Evolutionary conservation across 2,888 invertebrate genomes (phyloP).

Genomic region (Corythucha ciliata): DNA sequence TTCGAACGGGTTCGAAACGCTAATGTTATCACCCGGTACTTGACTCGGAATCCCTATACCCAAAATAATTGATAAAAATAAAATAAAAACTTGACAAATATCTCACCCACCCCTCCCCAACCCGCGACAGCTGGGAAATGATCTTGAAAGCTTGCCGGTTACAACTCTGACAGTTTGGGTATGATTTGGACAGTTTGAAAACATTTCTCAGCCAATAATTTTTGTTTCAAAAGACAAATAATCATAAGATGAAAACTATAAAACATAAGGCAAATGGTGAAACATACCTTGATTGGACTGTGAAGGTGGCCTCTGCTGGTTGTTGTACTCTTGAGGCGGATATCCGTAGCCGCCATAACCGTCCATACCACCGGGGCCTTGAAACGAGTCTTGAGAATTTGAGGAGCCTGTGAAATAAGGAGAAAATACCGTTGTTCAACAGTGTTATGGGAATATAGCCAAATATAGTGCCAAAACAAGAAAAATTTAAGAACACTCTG

Average conservation of each 20-base stretch:
- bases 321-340: conserved; percentile 53
- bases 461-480: too few relatives aligned
- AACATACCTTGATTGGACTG: conserved; percentile 43
- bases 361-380: conserved; percentile 70
- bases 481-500: too few relatives aligned
- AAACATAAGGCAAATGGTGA: too few relatives aligned
- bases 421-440: too few relatives aligned
- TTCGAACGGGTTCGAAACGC: conserved; percentile 79
- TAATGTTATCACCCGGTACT: conserved; percentile 62
- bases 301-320: conserved; percentile 62
- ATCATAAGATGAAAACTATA: conserved; percentile 17
- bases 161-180: too few relatives aligned
- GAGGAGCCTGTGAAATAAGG: conserved; percentile 56
- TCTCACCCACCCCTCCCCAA: too few relatives aligned
- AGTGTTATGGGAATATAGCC: too few relatives aligned
- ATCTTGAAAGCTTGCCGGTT: conserved; percentile 20
- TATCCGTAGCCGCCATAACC: conserved; percentile 55
- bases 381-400: conserved; percentile 85
- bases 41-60: conserved; percentile 36
- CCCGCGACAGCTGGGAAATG: too few relatives aligned
- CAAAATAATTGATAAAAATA: conserved; percentile 25
- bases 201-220: conserved; percentile 15
- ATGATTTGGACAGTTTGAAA: too few relatives aligned
- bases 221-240: conserved; percentile 21
- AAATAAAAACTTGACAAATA: too few relatives aligned